Base-by-base conservation (phyloP, 2,113 vertebrate species). In the Conger conger region DNA sequence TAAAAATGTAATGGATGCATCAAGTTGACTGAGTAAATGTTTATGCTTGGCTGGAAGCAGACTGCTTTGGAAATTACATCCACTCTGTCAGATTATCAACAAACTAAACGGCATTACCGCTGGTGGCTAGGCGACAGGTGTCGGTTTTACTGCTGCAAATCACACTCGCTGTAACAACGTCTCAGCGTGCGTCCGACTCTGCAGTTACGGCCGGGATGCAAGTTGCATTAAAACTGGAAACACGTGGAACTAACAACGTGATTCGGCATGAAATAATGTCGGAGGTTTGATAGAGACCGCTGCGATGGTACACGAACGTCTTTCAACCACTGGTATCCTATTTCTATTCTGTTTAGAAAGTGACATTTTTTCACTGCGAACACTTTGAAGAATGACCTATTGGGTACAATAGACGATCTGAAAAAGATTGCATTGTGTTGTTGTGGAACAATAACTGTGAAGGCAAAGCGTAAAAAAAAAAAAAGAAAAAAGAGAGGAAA, bases 401-500 rank as follows among this genome's bases (percentile, higher is more conserved):
- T 33, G 63, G 2, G 3, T 27, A 60, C 57, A 60, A 60, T 60
- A 50, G 23, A 80, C 42, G 33, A 50, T 80, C 23, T 1, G 27
- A 17, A 80, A 80, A 5, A 80, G 1, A 42, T 13, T 50, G 4
- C 15, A 50, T 15, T 50, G 38, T 45, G 16, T 20, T 23, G 63
- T 73, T 4, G 8, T 30, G 63, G 60, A 33, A 80, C 18, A 80
- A 80, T 50, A 53, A 17, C 38, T 73, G 16, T 18, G 17, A 82
- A 38, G 38, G 42, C 30, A 84, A 88, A 81, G 63, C 18, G 17
- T 50, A 83, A 77, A 13, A 76, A 76, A 76, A 38, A 60, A 27
- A 23, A 63, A n/a, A n/a, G n/a, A n/a, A n/a, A n/a, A n/a, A n/a
- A n/a, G n/a, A n/a, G n/a, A n/a, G n/a, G n/a, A n/a, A n/a, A n/a